Percentiles rank a stretch among this genome's conserved stretches.
phyloP scores from a whole-genome alignment of 37 sponge, comb jelly and placozoan genomes.

The Chondrosia reniformis region DNA sequence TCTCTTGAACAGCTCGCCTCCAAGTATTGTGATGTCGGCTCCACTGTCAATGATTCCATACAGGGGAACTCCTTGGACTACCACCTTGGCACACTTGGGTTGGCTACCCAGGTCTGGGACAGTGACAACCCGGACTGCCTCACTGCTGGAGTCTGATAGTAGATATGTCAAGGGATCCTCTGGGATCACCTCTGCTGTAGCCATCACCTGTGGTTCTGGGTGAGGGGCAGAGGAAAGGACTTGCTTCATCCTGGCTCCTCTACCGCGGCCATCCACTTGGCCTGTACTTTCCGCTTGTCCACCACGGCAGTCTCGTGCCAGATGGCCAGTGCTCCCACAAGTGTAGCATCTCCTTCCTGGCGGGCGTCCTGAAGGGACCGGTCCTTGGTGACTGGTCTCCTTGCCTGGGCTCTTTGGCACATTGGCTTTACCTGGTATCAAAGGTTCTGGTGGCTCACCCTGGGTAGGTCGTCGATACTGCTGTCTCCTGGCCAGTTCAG shows the following conservation, averaged over 20 bases:
- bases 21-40: constrained; percentile 26
- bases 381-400: too few relatives aligned
- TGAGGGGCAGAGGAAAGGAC: too few relatives aligned
- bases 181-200: background rate
- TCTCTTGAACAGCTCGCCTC: constrained; percentile 17
- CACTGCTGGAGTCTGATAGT: background rate
- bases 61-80: constrained; percentile 14
- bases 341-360: constrained; percentile 1
- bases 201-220: background rate
- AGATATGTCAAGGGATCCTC: background rate
- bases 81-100: constrained; percentile 2
- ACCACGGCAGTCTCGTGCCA: background rate
- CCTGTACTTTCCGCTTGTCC: too few relatives aligned
- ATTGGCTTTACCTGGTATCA: too few relatives aligned
- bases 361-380: too few relatives aligned
- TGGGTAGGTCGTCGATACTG: constrained; percentile 11
- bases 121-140: background rate
- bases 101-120: constrained; percentile 19
- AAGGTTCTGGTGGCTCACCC: constrained; percentile 1
- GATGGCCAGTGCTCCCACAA: constrained; percentile 17
- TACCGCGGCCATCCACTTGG: too few relatives aligned
- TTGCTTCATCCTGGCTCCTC: background rate
- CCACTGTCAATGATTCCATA: constrained; percentile 27
- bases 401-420: too few relatives aligned
- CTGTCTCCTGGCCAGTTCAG: constrained; percentile 2